Base-by-base conservation (phyloP, 2,888 invertebrate genomes). In the Palloptera scutellata region DNA sequence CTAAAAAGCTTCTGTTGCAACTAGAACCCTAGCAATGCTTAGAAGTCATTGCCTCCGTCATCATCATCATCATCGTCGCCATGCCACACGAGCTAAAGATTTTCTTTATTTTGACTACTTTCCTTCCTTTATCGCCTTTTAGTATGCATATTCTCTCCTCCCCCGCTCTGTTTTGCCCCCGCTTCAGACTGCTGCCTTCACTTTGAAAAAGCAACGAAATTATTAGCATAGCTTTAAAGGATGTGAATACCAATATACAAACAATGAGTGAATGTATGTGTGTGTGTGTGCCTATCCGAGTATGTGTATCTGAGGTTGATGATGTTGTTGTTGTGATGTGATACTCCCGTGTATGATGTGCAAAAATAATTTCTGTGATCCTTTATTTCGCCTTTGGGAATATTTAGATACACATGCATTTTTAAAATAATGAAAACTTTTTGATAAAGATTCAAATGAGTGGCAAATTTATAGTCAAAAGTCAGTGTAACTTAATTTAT, bases 1-100 rank as follows among this genome's bases (percentile, higher is more conserved):
- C 67, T 70, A 63, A 67, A 67, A 67, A 72, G 70, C 64, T 66
- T 65, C 75, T 72, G 55, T 59, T 65, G 67, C 61, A 64, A 53
- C 45, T 3, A 48, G 48, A 11, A 48, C 48, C 48, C 8, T n/a
- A 12, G 13, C 15, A 48, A 48, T 30, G 30, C 30, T n/a, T n/a
- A 52, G 9, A 51, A n/a, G 19, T 17, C 54, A 19, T 54, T 8
- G 8, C 4, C 55, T 19, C n/a, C 52, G 19, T 17, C 54, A 19
- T 54, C 48, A 48, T 13, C 55, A 55, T 52, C 52, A 19, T 52
- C 52, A 52, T 52, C 15, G 52, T 52, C 41, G 45, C 20, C 48
- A 15, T 30, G 13, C 30, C 53, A 30, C 30, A 30, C 30, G 30
- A 30, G 30, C 30, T 30, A 30, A 30, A 30, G 30, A 30, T 30